Evolutionary conservation across 2,797 vertebrate species (phyloP).

Genomic region (Pampus argenteus): DNA sequence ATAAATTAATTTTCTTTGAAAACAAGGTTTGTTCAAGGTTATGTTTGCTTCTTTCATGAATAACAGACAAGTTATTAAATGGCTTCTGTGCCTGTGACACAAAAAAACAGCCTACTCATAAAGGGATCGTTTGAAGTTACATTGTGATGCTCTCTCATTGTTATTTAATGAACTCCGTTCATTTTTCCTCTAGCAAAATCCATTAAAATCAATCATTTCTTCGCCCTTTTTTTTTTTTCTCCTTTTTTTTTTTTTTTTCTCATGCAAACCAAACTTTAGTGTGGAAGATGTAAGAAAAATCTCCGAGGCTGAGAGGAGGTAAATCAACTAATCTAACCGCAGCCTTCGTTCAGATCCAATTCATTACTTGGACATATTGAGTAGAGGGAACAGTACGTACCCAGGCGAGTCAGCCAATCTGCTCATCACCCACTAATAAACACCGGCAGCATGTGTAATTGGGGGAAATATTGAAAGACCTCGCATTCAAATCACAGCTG

Average conservation of each 20-base stretch:
- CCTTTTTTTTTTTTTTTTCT: constrained; percentile 1
- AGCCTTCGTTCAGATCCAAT: constrained; percentile 47
- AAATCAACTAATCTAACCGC: constrained; percentile 55
- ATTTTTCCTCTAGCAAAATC: constrained; percentile 68
- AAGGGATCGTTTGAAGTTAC: constrained; percentile 71
- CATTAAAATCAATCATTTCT: constrained; percentile 76
- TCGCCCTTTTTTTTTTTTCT: constrained; percentile 2
- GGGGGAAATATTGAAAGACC: constrained; percentile 50
- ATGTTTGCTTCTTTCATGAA: constrained; percentile 46
- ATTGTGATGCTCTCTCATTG: constrained; percentile 69
- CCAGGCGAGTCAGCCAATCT: constrained; percentile 24
- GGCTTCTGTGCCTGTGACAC: constrained; percentile 46
- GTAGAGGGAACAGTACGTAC: constrained; percentile 22
- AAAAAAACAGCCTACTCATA: constrained; percentile 62
- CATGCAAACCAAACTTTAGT: constrained; percentile 49
- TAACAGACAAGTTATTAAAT: constrained; percentile 69
- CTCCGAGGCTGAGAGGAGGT: constrained; percentile 42
- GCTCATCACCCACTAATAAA: constrained; percentile 50
- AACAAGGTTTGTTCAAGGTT: constrained; percentile 67
- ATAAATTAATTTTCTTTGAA: constrained; percentile 62
- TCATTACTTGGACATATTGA: constrained; percentile 52
- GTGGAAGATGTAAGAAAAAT: constrained; percentile 38
- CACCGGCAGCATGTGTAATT: constrained; percentile 13
- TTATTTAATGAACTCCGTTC: constrained; percentile 75
- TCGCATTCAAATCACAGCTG: constrained; percentile 73